phyloP scores from a whole-genome alignment of 2,113 vertebrate species.

The Misgurnus mizolepis region DNA sequence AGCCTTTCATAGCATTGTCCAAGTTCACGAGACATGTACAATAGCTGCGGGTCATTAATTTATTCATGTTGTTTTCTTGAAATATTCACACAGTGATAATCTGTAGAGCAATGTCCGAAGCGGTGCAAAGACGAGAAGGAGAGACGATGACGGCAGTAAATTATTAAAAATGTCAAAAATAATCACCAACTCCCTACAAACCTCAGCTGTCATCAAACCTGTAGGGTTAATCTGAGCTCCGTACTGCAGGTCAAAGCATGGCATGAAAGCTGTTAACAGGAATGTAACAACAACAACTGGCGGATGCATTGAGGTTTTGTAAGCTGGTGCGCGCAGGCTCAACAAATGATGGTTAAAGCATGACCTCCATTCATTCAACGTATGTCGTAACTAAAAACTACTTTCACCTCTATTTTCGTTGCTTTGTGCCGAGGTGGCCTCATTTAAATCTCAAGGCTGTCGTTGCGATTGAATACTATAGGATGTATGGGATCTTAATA shows the following conservation, averaged over 20 bases:
- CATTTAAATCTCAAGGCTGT: constrained; percentile 57
- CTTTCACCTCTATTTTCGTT: constrained; percentile 51
- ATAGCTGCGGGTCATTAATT: constrained; percentile 59
- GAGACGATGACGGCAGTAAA: constrained; percentile 44
- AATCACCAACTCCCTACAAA: constrained; percentile 39
- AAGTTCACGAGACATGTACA: constrained; percentile 48
- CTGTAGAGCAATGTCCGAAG: constrained; percentile 49
- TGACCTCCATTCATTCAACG: constrained; percentile 50
- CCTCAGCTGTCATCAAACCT: constrained; percentile 27
- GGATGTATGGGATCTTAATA: constrained; percentile 48
- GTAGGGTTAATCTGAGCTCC: neutral
- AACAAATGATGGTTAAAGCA: constrained; percentile 34
- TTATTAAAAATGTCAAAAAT: constrained; percentile 60
- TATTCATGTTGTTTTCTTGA: constrained; percentile 64
- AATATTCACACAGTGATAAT: constrained; percentile 66
- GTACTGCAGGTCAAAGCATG: constrained; percentile 6
- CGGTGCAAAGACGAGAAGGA: constrained; percentile 44
- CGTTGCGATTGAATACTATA: constrained; percentile 33
- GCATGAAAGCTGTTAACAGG: constrained; percentile 2
- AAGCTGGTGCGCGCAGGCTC: constrained; percentile 13
- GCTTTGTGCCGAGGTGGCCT: constrained; percentile 46
- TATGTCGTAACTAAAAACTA: constrained; percentile 45
- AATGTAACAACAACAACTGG: constrained; percentile 15
- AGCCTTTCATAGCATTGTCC: constrained; percentile 39
- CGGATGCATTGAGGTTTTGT: constrained; percentile 27